A percentile compares a stretch with the other conserved stretches of the same genome.
Evolutionary conservation across 2,888 invertebrate species (phyloP).

Genomic region (Kryphioiulus occultus): DNA sequence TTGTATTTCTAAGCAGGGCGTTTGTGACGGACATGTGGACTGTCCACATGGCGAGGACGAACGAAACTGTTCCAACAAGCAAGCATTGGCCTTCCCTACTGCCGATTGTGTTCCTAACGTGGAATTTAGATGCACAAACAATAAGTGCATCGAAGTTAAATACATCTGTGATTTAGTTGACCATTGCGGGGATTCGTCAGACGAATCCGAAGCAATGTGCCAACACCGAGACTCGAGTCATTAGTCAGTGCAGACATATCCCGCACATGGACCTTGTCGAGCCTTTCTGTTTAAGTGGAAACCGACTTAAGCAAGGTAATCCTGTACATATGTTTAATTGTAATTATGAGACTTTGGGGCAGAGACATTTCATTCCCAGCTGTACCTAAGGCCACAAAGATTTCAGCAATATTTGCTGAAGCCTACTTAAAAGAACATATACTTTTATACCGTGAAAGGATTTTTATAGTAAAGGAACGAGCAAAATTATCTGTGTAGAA

Average conservation of each 20-base stretch:
- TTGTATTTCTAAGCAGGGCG: slow-evolving; percentile 37
- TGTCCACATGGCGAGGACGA: slow-evolving; percentile 50
- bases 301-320: not conserved
- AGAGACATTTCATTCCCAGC: slow-evolving; percentile 12
- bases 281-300: slow-evolving; percentile 2
- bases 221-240: slow-evolving; percentile 48
- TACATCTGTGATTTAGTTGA: slow-evolving; percentile 52
- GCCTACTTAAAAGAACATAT: not conserved
- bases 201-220: slow-evolving; percentile 50
- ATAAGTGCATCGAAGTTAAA: slow-evolving; percentile 46
- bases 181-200: slow-evolving; percentile 52
- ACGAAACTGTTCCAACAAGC: slow-evolving; percentile 30
- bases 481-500: not conserved
- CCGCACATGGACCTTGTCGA: not conserved
- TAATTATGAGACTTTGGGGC: not conserved
- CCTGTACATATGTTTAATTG: not conserved
- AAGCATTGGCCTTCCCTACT: not conserved
- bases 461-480: not conserved
- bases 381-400: not conserved
- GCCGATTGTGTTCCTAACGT: slow-evolving; percentile 27
- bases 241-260: slow-evolving; percentile 14
- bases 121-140: slow-evolving; percentile 48
- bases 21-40: slow-evolving; percentile 47
- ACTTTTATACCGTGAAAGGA: not conserved
- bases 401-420: slow-evolving; percentile 32